These are phyloP conservation scores for Rhea pennata DNA, from an alignment of 2,113 vertebrate species.

Conservation along the genomic window DNA sequence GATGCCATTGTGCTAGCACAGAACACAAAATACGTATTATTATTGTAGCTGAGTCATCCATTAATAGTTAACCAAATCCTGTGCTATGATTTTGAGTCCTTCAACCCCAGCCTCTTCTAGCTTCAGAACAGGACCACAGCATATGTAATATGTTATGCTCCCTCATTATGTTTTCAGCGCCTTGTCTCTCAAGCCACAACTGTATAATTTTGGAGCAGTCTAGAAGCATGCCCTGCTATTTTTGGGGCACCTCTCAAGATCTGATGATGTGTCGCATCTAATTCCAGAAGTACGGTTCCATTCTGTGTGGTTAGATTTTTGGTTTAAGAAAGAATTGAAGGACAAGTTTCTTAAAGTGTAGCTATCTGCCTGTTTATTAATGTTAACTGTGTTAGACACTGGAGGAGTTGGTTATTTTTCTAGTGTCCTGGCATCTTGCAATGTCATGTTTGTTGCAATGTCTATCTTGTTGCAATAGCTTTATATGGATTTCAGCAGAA, in stretches of 20 bases:
- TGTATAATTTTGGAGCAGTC: conserved; percentile 22
- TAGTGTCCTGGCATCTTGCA: not conserved
- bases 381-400: not conserved
- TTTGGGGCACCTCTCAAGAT: not conserved
- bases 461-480: not conserved
- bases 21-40: not conserved
- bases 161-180: conserved; percentile 21
- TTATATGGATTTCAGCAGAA: not conserved
- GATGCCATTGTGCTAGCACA: not conserved
- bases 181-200: not conserved
- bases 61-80: conserved; percentile 65
- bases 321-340: not conserved
- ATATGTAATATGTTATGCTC: not conserved
- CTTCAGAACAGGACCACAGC: conserved; percentile 28
- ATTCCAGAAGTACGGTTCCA: not conserved
- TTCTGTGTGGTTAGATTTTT: not conserved
- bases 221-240: not conserved
- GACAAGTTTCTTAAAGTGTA: not conserved
- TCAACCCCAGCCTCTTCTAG: not conserved
- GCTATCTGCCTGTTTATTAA: not conserved
- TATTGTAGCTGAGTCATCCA: conserved; percentile 52
- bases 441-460: not conserved
- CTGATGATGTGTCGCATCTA: not conserved
- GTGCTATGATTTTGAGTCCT: not conserved
- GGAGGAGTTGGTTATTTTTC: not conserved